A percentile compares a stretch with the other conserved stretches of the same genome.
phyloP scores from a whole-genome alignment of 53 echinoderm and acorn worm species.

The Echinometra lucunter region DNA sequence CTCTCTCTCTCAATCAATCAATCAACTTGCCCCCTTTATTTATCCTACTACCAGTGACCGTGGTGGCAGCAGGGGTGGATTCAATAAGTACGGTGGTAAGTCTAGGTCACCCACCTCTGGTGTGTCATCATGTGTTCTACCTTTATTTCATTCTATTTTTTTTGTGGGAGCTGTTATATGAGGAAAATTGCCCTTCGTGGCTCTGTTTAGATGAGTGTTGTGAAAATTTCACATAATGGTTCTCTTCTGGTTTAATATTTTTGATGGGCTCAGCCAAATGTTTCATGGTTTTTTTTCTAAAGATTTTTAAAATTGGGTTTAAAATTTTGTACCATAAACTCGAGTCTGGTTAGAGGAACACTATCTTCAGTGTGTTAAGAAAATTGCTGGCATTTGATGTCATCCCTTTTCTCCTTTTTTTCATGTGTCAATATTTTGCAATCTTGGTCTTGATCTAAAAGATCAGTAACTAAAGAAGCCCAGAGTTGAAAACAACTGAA shows the following conservation, averaged over 20 bases:
- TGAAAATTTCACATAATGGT: background rate
- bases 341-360: too few relatives aligned
- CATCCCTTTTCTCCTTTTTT: too few relatives aligned
- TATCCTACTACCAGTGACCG: slow-evolving; percentile 79
- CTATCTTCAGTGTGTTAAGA: too few relatives aligned
- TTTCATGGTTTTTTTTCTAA: background rate
- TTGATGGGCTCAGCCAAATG: background rate
- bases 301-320: too few relatives aligned
- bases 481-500: too few relatives aligned
- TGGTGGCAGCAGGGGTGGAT: slow-evolving; percentile 86
- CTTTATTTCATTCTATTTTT: background rate
- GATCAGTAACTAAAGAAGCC: too few relatives aligned
- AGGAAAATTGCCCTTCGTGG: background rate
- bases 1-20: slow-evolving; percentile 27
- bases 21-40: slow-evolving; percentile 45
- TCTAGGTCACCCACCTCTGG: slow-evolving; percentile 66
- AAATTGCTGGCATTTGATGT: too few relatives aligned
- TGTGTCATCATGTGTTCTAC: slow-evolving; percentile 50
- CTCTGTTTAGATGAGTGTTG: background rate
- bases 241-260: background rate
- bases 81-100: slow-evolving; percentile 96
- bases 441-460: too few relatives aligned
- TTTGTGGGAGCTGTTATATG: background rate
- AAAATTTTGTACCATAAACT: too few relatives aligned
- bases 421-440: too few relatives aligned